Evolutionary conservation across 2,113 vertebrate species (phyloP).

Genomic region (Thymallus thymallus): DNA sequence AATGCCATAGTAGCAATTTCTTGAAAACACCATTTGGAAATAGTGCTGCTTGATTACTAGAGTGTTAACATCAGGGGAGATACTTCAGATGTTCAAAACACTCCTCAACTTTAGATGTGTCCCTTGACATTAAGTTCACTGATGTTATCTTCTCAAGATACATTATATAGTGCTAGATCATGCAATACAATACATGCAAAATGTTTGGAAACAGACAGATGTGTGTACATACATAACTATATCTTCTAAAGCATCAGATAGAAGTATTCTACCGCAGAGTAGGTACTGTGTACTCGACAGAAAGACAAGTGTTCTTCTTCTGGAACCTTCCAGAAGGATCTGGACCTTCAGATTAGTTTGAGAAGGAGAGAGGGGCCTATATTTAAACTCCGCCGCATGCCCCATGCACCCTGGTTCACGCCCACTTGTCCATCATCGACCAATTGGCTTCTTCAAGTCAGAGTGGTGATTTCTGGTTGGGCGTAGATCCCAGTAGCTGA

Average conservation of each 20-base stretch:
- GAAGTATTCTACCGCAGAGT: slow-evolving; percentile 17
- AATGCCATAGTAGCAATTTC: background rate
- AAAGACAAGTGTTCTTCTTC: slow-evolving; percentile 11
- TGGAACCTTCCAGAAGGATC: background rate
- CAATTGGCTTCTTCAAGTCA: slow-evolving; percentile 64
- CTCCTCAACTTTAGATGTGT: slow-evolving; percentile 7
- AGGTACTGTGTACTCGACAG: background rate
- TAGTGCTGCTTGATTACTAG: slow-evolving; percentile 13
- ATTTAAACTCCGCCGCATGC: slow-evolving; percentile 1
- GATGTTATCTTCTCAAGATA: slow-evolving; percentile 21
- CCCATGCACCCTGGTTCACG: slow-evolving; percentile 1
- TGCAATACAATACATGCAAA: slow-evolving; percentile 60
- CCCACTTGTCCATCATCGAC: slow-evolving; percentile 21
- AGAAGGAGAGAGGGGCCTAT: background rate
- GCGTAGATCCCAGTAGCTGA: slow-evolving; percentile 61
- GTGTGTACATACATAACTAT: slow-evolving; percentile 24
- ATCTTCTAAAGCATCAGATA: slow-evolving; percentile 22
- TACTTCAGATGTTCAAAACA: slow-evolving; percentile 11
- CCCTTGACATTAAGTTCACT: slow-evolving; percentile 33
- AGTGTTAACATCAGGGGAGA: slow-evolving; percentile 2
- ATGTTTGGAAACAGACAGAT: slow-evolving; percentile 47
- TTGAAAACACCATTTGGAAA: slow-evolving; percentile 17
- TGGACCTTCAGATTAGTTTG: background rate
- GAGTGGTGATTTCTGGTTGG: slow-evolving; percentile 70
- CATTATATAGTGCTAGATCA: slow-evolving; percentile 48